A percentile compares a stretch with the other conserved stretches of the same genome.
Conservation (phyloP, 2,797 vertebrate genomes). For the Acanthurus tractus region DNA sequence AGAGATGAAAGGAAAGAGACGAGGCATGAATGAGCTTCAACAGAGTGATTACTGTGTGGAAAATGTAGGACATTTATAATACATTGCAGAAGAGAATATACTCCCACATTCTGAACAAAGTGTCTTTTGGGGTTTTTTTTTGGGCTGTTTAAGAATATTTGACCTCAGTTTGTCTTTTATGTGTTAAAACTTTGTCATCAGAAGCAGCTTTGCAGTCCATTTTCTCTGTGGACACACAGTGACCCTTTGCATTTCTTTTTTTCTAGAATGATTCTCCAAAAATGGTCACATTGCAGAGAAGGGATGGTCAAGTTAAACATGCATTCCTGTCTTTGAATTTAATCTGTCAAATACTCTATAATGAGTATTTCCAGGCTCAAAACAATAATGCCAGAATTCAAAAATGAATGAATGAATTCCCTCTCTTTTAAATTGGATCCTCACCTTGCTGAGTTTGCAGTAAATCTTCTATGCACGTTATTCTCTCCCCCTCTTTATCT, state of each 20-base stretch:
- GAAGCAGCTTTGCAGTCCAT: background rate
- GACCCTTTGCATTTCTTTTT: background rate
- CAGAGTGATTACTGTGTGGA: conserved; percentile 2
- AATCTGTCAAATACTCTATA: conserved; percentile 32
- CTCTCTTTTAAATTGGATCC: conserved; percentile 38
- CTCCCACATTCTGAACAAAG: background rate
- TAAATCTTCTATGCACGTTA: conserved; percentile 17
- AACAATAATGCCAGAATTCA: conserved; percentile 39
- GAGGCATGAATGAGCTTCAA: conserved; percentile 20
- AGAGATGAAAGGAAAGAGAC: conserved; percentile 37
- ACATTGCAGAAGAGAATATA: conserved; percentile 5
- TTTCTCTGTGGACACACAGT: background rate
- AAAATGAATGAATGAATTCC: conserved; percentile 43
- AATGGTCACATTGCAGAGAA: background rate
- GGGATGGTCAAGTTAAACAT: conserved; percentile 9
- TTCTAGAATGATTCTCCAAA: conserved; percentile 27
- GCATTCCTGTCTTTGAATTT: conserved; percentile 20
- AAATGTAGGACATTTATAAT: background rate
- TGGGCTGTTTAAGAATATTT: background rate
- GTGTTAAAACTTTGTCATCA: background rate
- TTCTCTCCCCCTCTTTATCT: conserved; percentile 57
- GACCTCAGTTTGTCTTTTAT: background rate
- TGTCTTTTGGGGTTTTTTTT: background rate
- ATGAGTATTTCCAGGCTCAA: conserved; percentile 27
- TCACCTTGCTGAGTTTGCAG: conserved; percentile 49